Evolutionary conservation across 2,888 invertebrate genomes (phyloP).

Genomic region (Ornithoptera priamus): DNA sequence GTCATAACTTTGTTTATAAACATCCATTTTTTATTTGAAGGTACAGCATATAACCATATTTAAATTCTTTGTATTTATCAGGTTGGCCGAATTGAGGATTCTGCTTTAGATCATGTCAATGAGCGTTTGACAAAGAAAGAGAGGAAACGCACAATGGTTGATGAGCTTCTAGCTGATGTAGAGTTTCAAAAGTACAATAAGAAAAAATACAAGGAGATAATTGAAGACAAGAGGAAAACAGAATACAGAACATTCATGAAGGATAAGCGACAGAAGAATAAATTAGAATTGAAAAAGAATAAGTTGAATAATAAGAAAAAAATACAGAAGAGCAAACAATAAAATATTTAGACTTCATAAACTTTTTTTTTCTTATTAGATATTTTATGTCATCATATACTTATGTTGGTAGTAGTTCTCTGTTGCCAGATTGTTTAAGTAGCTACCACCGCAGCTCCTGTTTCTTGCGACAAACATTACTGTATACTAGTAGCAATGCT

Average conservation of each 20-base stretch:
- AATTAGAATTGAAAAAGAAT: constrained; percentile 67
- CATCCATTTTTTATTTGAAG: neutral
- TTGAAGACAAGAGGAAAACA: constrained; percentile 84
- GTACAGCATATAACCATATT: neutral
- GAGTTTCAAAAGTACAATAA: constrained; percentile 91
- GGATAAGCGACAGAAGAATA: constrained; percentile 85
- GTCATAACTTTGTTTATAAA: neutral
- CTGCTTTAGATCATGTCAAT: constrained; percentile 92
- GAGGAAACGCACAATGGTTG: constrained; percentile 93
- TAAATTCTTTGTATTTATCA: constrained; percentile 48
- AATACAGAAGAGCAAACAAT: constrained; percentile 6
- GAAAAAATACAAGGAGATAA: constrained; percentile 88
- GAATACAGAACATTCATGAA: constrained; percentile 87
- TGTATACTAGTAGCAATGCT: too few relatives aligned
- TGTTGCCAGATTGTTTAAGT: too few relatives aligned
- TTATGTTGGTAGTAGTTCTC: too few relatives aligned
- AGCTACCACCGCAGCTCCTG: too few relatives aligned
- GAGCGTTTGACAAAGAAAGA: constrained; percentile 91
- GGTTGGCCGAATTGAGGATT: constrained; percentile 91
- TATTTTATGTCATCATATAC: too few relatives aligned
- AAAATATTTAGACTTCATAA: neutral
- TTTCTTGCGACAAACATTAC: too few relatives aligned
- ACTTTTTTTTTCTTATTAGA: too few relatives aligned
- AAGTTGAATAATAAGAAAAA: constrained; percentile 55
- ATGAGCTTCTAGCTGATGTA: constrained; percentile 94